These are phyloP conservation scores for Macropis europaea DNA, from an alignment of 2,888 invertebrate genomes.

Conservation along the genomic window DNA sequence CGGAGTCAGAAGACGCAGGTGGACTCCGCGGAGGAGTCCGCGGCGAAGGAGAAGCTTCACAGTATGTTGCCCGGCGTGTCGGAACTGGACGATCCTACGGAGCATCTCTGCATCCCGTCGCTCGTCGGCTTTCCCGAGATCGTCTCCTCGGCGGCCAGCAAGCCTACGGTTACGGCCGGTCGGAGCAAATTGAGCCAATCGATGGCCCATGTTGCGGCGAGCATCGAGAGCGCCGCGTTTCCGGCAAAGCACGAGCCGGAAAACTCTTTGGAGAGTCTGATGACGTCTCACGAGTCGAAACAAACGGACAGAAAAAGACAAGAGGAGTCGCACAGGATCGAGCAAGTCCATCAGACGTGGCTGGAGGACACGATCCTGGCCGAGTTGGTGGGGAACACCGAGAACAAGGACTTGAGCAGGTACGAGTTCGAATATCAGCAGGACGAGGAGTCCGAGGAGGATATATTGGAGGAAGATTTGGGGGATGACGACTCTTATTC, in stretches of 20 bases:
- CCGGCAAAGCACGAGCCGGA: constrained; percentile 58
- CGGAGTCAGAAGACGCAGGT: constrained; percentile 62
- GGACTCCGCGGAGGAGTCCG: constrained; percentile 56
- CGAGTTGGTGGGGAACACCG: constrained; percentile 67
- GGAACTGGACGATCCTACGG: constrained; percentile 75
- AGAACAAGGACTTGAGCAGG: constrained; percentile 65
- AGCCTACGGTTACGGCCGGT: constrained; percentile 30
- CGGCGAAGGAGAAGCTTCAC: constrained; percentile 67
- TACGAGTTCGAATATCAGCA: constrained; percentile 72
- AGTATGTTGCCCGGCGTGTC: constrained; percentile 71
- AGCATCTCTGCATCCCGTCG: constrained; percentile 75
- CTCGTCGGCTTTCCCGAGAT: constrained; percentile 77
- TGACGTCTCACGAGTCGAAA: constrained; percentile 44
- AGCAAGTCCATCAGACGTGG: constrained; percentile 70
- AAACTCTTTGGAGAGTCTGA: constrained; percentile 54
- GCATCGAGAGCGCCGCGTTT: constrained; percentile 48
- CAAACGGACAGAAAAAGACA: constrained; percentile 64
- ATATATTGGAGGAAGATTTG: constrained; percentile 75
- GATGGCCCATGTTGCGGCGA: constrained; percentile 39
- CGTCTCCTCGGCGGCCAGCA: constrained; percentile 63
- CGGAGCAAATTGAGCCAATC: constrained; percentile 44
- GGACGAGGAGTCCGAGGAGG: constrained; percentile 74
- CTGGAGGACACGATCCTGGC: constrained; percentile 72
- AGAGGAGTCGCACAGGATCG: constrained; percentile 65
- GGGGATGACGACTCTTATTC: constrained; percentile 83